phyloP scores from a whole-genome alignment of 2,888 invertebrate species.

The Caradrina kadenii region DNA sequence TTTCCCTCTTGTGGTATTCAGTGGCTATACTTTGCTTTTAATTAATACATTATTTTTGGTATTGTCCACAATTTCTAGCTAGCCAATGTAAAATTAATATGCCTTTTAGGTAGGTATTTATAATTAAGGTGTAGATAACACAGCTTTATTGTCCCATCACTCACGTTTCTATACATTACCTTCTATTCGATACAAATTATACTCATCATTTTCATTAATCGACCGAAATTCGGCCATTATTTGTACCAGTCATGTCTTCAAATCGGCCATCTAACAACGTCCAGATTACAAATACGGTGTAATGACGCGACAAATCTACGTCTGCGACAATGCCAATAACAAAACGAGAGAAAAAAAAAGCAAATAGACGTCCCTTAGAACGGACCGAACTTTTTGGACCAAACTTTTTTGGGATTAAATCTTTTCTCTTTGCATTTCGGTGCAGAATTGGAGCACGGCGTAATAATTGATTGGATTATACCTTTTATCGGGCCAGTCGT shows the following conservation, averaged over 20 bases:
- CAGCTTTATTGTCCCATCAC: not conserved
- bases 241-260: constrained; percentile 35
- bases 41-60: not conserved
- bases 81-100: not conserved
- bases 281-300: constrained; percentile 53
- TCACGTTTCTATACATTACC: constrained; percentile 42
- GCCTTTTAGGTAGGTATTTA: too few relatives aligned
- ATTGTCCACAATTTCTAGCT: not conserved
- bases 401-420: constrained; percentile 69
- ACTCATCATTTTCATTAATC: constrained; percentile 37
- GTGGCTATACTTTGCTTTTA: constrained; percentile 26
- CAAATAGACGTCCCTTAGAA: constrained; percentile 30
- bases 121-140: not conserved
- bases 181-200: constrained; percentile 29
- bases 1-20: constrained; percentile 17
- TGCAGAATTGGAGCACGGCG: constrained; percentile 81
- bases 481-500: constrained; percentile 77
- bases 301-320: constrained; percentile 43
- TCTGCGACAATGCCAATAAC: constrained; percentile 39
- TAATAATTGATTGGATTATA: constrained; percentile 89
- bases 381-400: constrained; percentile 50
- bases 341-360: constrained; percentile 20
- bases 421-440: constrained; percentile 79
- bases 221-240: constrained; percentile 25
- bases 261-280: constrained; percentile 40